Conservation (phyloP, 1,140 invertebrate genomes). For the Bombus superbus region DNA sequence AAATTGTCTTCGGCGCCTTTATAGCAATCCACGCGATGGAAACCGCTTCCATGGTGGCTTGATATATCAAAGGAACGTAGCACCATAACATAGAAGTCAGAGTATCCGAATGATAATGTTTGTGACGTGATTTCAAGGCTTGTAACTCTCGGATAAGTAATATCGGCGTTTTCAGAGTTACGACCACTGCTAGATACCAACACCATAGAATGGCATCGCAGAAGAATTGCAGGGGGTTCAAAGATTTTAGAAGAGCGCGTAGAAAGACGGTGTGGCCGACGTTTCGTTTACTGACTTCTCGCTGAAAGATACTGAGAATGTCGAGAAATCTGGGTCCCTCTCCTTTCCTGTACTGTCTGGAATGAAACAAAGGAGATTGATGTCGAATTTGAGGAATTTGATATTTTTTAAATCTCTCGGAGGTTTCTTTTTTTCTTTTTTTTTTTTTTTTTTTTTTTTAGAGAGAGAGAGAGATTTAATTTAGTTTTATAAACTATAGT, state of each 20-base stretch:
- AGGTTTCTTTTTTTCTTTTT: background rate
- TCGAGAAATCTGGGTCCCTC: constrained; percentile 55
- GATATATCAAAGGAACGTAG: constrained; percentile 84
- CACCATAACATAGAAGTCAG: constrained; percentile 78
- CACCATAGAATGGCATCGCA: constrained; percentile 57
- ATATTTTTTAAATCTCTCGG: background rate
- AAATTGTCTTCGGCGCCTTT: constrained; percentile 84
- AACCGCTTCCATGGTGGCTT: constrained; percentile 83
- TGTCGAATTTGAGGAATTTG: background rate
- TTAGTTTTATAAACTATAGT: background rate
- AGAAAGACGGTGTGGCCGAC: constrained; percentile 63
- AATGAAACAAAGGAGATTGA: background rate
- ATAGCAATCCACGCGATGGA: constrained; percentile 84
- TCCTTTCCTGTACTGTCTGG: constrained; percentile 70
- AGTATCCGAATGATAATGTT: constrained; percentile 78
- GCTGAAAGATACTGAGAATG: constrained; percentile 58
- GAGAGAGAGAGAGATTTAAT: background rate
- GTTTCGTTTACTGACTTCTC: constrained; percentile 75
- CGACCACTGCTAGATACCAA: constrained; percentile 72
- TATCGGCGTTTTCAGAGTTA: constrained; percentile 73
- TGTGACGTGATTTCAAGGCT: constrained; percentile 74
- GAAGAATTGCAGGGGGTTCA: constrained; percentile 72
- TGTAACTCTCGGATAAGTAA: constrained; percentile 72
- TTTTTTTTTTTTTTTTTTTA: no score
- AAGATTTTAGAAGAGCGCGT: constrained; percentile 61